Evolutionary conservation across 2,113 vertebrate genomes (phyloP), one percentile per base, ranked within the genome.

Genomic region (Chaetodon trifascialis): DNA sequence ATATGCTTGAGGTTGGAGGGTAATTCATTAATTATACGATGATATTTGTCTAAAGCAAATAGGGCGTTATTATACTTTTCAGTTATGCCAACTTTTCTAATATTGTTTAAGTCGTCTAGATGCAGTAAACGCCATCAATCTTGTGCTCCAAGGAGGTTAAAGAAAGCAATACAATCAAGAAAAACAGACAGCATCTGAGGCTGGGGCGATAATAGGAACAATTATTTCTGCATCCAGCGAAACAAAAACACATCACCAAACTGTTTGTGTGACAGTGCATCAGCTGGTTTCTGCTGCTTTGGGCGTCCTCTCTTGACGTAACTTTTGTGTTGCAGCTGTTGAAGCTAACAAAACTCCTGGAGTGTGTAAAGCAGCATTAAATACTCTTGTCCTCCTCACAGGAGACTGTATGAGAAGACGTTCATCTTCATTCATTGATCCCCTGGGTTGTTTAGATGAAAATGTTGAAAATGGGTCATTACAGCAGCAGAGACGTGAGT

Each of bases 341-440:
- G 7, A 49, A 68, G 54, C 82, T 40, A 55, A 83, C 44, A 79
- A 60, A 88, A 76, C 70, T 81, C 58, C 47, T 73, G 62, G 9
- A 82, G 74, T 75, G 74, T 84, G 73, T 80, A 76, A 83, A 72
- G 73, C 83, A 76, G 79, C 68, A 88, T 83, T 86, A 85, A 92
- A 82, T 68, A 66, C 79, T 63, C 52, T 82, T 52, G 40, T 76
- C 59, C n/a, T 72, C 59, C 56, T 62, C n/a, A 49, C 6, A 65
- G 81, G 73, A 34, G 40, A 16, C 69, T 80, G 84, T 38, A 36
- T n/a, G 23, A 64, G 58, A 71, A 11, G 5, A n/a, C 67, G 62
- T 89, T 85, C 77, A 66, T 81, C 82, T 74, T 62, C 69, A 14
- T 66, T 66, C 69, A 85, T n/a, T 30, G 82, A 79, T 78, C 85